Evolutionary conservation across 2,113 vertebrate genomes (phyloP).

Genomic region (Peromyscus maniculatus): DNA sequence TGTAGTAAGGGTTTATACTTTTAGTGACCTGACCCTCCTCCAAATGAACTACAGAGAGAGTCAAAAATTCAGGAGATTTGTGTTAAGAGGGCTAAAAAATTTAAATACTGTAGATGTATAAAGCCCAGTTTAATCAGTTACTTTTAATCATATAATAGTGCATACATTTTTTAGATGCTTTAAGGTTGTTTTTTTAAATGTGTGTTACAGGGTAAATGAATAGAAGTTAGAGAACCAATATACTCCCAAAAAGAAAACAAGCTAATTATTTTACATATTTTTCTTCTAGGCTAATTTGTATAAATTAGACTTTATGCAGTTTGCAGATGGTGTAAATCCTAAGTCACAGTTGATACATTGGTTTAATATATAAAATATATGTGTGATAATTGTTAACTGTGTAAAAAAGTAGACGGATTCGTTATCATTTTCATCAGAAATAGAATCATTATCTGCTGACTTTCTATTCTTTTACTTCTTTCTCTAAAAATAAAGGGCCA

Average conservation of each 20-base stretch:
- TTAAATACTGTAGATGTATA: background rate
- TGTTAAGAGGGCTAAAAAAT: background rate
- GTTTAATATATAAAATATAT: background rate
- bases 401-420: background rate
- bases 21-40: background rate
- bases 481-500: background rate
- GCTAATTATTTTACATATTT: background rate
- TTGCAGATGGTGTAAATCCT: background rate
- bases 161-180: background rate
- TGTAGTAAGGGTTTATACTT: background rate
- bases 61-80: background rate
- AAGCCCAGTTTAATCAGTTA: background rate
- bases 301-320: background rate
- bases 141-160: background rate
- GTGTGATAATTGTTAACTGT: background rate
- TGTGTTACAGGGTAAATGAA: background rate
- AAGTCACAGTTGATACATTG: background rate
- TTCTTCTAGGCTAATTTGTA: background rate
- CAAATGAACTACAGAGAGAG: background rate
- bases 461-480: background rate
- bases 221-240: background rate
- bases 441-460: background rate
- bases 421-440: background rate
- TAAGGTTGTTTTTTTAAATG: background rate
- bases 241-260: background rate